Conservation (phyloP, 2,797 vertebrate species). For the Microchirus variegatus region DNA sequence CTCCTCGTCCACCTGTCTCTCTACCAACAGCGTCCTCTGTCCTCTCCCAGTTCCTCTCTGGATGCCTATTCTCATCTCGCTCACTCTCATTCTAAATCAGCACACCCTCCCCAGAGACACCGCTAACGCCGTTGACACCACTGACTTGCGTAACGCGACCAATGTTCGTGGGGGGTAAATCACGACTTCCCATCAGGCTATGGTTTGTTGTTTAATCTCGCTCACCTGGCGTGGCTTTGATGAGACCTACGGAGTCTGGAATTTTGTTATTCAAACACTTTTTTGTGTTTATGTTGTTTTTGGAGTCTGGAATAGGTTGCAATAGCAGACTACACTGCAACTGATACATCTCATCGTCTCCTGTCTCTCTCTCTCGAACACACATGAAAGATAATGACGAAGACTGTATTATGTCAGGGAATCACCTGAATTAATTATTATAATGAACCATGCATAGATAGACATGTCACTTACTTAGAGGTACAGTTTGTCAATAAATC, state of each 20-base stretch:
- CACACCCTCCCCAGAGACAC: constrained; percentile 64
- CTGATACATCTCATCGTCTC: too few relatives aligned
- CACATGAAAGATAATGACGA: too few relatives aligned
- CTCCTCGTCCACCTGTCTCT: constrained; percentile 78
- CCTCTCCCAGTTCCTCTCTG: constrained; percentile 80
- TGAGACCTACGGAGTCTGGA: neutral
- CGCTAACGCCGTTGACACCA: constrained; percentile 34
- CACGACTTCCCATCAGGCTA: constrained; percentile 19
- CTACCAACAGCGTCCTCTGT: constrained; percentile 54
- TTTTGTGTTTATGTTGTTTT: too few relatives aligned
- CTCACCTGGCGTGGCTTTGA: constrained; percentile 7
- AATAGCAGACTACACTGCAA: too few relatives aligned
- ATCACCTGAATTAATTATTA: too few relatives aligned
- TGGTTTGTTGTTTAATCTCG: constrained; percentile 1
- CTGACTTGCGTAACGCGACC: constrained; percentile 58
- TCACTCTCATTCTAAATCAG: constrained; percentile 57
- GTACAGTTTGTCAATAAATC: too few relatives aligned
- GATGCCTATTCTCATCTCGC: constrained; percentile 74
- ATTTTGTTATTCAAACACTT: too few relatives aligned
- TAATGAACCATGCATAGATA: too few relatives aligned
- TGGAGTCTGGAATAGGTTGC: too few relatives aligned
- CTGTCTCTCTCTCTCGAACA: too few relatives aligned
- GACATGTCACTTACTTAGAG: too few relatives aligned
- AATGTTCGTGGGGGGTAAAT: constrained; percentile 32
- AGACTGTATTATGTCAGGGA: too few relatives aligned